These are phyloP conservation scores for Typhlomys cinereus DNA, from an alignment of 2,113 vertebrate genomes.

Conservation along the genomic window DNA sequence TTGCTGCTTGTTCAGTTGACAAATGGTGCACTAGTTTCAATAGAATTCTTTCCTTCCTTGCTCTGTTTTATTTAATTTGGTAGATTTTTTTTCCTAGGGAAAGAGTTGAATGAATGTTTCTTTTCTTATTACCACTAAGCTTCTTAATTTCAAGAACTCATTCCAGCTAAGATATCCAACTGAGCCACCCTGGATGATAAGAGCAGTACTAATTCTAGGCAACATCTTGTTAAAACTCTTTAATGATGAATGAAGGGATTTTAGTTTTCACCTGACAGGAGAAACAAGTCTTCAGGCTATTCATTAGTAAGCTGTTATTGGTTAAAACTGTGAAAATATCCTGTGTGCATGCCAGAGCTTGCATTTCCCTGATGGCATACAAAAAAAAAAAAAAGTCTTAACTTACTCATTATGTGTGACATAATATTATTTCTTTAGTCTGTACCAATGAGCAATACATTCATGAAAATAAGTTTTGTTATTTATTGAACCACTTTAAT, in stretches of 20 bases:
- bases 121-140: conserved; percentile 74
- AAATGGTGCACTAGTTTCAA: fast-evolving
- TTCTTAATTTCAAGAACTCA: conserved; percentile 80
- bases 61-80: neutral
- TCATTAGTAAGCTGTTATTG: conserved; percentile 44
- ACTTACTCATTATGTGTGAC: neutral
- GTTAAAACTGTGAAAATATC: neutral
- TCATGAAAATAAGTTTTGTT: conserved; percentile 7
- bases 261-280: conserved; percentile 65
- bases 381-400: neutral
- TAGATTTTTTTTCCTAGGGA: neutral
- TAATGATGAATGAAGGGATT: conserved; percentile 67
- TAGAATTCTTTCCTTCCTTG: neutral
- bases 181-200: conserved; percentile 73
- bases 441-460: neutral
- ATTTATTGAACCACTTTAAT: neutral
- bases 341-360: neutral
- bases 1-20: fast-evolving
- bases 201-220: conserved; percentile 75
- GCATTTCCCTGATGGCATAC: neutral
- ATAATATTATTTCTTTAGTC: conserved; percentile 9
- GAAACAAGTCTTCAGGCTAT: conserved; percentile 47
- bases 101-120: conserved; percentile 58
- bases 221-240: conserved; percentile 79
- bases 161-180: conserved; percentile 70